These are phyloP conservation scores for Leptinotarsa juncta DNA, from an alignment of 2,888 invertebrate genomes.

Conservation along the genomic window DNA sequence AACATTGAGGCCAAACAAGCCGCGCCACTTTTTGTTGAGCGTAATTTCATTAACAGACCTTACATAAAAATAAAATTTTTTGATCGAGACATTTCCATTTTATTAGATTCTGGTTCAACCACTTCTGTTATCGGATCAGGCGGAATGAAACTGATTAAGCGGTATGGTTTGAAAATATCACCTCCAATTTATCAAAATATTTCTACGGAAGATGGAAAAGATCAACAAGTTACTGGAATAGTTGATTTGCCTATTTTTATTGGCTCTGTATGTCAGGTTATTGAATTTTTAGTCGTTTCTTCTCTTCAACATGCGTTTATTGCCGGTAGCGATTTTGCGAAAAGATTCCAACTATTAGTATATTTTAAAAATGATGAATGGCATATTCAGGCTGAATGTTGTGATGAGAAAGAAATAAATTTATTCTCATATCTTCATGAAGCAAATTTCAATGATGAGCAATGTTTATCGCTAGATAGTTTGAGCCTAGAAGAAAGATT, in stretches of 20 bases:
- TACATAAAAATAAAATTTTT: constrained; percentile 29
- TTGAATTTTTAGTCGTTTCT: constrained; percentile 1
- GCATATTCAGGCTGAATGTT: constrained; percentile 13
- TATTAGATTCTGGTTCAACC: constrained; percentile 39
- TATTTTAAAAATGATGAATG: constrained; percentile 33
- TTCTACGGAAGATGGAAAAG: constrained; percentile 32
- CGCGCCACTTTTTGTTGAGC: background rate
- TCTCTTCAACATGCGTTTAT: too few relatives aligned
- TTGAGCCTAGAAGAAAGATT: background rate
- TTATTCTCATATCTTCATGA: background rate
- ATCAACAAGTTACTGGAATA: constrained; percentile 30
- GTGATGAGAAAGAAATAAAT: constrained; percentile 6
- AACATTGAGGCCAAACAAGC: background rate
- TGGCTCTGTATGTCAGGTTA: constrained; percentile 21
- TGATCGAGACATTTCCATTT: constrained; percentile 26
- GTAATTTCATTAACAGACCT: background rate
- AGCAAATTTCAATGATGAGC: background rate
- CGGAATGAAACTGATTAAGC: constrained; percentile 24
- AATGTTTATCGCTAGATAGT: background rate
- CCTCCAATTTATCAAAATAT: constrained; percentile 15
- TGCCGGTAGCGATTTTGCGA: constrained; percentile 24
- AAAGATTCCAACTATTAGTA: constrained; percentile 15
- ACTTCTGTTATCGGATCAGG: constrained; percentile 28
- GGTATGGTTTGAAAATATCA: constrained; percentile 18
- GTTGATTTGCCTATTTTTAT: constrained; percentile 33